phyloP scores from a whole-genome alignment of 2,113 vertebrate species.

The Eublepharis macularius region DNA sequence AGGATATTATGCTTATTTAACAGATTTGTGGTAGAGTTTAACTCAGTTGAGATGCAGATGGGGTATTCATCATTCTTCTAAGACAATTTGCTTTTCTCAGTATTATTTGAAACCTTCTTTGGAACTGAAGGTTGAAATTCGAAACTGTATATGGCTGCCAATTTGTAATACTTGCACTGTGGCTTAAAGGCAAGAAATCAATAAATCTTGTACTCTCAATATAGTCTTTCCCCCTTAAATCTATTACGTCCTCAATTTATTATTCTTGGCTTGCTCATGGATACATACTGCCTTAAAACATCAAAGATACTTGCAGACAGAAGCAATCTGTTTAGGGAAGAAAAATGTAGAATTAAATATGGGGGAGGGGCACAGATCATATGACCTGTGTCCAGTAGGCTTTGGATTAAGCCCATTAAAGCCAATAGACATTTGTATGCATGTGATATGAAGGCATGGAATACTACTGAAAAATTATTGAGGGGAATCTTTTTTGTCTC shows the following conservation, averaged over 20 bases:
- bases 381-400: background rate
- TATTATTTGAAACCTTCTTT: background rate
- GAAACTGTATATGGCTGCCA: background rate
- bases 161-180: background rate
- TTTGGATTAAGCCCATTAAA: background rate
- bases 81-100: constrained; percentile 8
- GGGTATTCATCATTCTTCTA: constrained; percentile 12
- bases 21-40: background rate
- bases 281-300: background rate
- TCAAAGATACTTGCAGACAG: background rate
- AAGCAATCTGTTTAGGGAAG: background rate
- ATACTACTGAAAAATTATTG: no score
- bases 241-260: background rate
- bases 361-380: background rate
- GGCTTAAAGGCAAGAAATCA: background rate
- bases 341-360: background rate
- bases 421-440: background rate
- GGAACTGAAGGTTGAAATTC: background rate
- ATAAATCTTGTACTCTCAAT: background rate
- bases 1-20: background rate
- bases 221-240: fast-evolving
- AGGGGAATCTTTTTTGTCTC: no score
- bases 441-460: no score
- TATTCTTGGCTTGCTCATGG: background rate
- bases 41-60: background rate